These are phyloP conservation scores for Climacteris rufus DNA, from an alignment of 2,113 vertebrate genomes.

Conservation along the genomic window DNA sequence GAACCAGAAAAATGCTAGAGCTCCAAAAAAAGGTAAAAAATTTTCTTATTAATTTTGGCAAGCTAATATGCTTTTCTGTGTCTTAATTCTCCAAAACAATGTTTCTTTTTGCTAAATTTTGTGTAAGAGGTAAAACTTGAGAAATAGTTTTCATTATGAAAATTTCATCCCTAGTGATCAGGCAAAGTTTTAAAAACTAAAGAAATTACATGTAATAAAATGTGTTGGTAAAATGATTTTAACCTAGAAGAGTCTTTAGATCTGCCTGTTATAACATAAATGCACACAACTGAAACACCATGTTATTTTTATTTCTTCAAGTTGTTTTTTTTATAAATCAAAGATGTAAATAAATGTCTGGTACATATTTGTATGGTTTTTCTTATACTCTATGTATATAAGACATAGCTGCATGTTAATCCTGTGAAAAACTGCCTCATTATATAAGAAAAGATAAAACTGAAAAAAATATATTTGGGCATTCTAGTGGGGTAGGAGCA, in stretches of 20 bases:
- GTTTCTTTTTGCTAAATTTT: not conserved
- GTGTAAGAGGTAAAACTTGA: not conserved
- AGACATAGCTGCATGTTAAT: not conserved
- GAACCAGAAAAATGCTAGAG: not conserved
- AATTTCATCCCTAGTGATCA: not conserved
- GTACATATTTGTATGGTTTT: not conserved
- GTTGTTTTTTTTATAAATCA: not conserved
- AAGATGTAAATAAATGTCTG: not conserved
- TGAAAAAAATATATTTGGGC: not conserved
- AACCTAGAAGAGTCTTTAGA: not conserved
- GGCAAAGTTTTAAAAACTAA: not conserved
- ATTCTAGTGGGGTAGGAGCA: not conserved
- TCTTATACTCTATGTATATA: rapidly evolving
- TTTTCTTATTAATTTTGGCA: not conserved
- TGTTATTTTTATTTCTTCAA: not conserved
- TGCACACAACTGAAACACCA: not conserved
- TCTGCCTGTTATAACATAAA: not conserved
- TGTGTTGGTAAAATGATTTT: not conserved
- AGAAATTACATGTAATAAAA: not conserved
- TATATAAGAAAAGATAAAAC: not conserved
- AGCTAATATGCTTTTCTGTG: not conserved
- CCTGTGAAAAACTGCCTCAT: not conserved
- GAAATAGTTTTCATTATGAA: not conserved
- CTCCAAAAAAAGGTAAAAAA: not conserved
- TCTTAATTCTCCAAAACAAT: not conserved